phyloP scores from a whole-genome alignment of 1,140 invertebrate genomes.

The Rhopalosiphum maidis region DNA sequence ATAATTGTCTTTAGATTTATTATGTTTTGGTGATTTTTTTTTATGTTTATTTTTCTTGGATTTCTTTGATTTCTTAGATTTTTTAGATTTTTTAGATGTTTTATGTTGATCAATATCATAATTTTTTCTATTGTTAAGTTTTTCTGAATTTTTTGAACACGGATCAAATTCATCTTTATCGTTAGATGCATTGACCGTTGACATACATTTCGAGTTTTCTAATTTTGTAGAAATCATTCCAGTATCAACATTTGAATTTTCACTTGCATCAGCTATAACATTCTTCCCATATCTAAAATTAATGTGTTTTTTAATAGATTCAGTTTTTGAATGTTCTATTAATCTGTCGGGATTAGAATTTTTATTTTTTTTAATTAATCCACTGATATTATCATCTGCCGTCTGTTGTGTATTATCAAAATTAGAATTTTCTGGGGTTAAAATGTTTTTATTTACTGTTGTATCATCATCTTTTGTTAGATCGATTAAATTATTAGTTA shows the following conservation, averaged over 20 bases:
- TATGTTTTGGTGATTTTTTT: no score
- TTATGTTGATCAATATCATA: no score
- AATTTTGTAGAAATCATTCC: background rate
- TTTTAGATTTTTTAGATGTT: no score
- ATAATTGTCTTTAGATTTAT: no score
- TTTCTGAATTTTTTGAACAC: background rate
- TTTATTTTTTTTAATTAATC: background rate
- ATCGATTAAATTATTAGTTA: background rate
- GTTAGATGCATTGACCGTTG: background rate
- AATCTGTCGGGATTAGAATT: background rate
- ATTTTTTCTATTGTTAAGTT: background rate
- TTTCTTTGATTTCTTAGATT: no score
- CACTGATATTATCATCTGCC: background rate
- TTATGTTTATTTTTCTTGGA: no score
- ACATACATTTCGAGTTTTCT: background rate
- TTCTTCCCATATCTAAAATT: background rate
- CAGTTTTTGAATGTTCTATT: background rate
- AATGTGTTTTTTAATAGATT: no score
- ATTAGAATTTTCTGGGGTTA: background rate
- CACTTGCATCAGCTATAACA: background rate
- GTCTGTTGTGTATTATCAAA: background rate
- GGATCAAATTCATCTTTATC: no score
- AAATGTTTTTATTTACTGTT: background rate
- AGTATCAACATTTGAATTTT: background rate
- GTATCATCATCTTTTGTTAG: background rate